These are phyloP conservation scores for Petromus typicus DNA, from an alignment of 2,113 vertebrate genomes.

Conservation along the genomic window DNA sequence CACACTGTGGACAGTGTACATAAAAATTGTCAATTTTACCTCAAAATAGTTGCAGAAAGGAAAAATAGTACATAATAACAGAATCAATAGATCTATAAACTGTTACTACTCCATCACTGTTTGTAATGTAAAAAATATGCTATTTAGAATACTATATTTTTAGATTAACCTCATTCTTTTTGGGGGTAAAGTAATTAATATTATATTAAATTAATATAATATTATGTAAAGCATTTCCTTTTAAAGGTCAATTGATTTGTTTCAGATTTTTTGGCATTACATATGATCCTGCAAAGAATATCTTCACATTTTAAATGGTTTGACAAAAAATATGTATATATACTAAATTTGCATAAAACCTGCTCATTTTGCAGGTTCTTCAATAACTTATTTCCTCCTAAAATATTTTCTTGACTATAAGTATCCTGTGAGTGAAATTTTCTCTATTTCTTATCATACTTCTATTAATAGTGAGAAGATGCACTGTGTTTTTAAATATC, in stretches of 20 bases:
- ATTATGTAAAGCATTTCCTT: no score
- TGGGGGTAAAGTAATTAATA: no score
- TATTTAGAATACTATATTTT: background rate
- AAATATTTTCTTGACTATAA: background rate
- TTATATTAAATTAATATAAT: no score
- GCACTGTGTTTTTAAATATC: background rate
- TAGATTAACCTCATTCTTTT: no score
- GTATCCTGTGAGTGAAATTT: background rate
- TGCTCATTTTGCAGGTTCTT: no score
- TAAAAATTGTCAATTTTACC: no score
- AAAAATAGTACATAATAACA: no score
- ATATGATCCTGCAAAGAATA: background rate
- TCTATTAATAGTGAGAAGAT: background rate
- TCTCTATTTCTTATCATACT: background rate
- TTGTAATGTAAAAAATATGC: background rate
- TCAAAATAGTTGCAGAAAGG: no score
- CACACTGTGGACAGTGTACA: no score
- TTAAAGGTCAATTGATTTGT: background rate
- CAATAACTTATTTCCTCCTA: background rate
- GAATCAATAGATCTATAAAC: no score
- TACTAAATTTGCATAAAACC: background rate
- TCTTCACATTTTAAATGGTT: background rate
- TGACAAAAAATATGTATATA: background rate
- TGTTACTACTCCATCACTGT: no score
- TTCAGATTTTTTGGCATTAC: background rate